These are phyloP conservation scores for Fregetta grallaria DNA, from an alignment of 2,113 vertebrate species.

Conservation along the genomic window DNA sequence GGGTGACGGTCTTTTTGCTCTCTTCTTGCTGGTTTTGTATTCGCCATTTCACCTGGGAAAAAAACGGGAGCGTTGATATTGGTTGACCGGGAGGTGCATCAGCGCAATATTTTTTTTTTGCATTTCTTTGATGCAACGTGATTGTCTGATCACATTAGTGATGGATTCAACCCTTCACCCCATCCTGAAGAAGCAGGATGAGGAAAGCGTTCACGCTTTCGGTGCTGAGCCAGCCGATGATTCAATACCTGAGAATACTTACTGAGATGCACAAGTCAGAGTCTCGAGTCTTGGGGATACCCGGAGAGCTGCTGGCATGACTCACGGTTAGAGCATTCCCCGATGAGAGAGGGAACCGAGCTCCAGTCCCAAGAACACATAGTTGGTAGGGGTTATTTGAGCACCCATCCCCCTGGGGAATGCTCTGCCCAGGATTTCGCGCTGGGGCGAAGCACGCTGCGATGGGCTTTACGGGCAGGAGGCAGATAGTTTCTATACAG, in stretches of 20 bases:
- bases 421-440: background rate
- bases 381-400: background rate
- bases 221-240: background rate
- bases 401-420: background rate
- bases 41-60: accelerated
- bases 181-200: background rate
- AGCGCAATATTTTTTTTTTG: background rate
- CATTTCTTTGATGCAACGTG: accelerated
- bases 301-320: background rate
- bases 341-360: accelerated
- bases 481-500: background rate
- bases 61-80: accelerated
- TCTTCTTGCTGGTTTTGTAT: background rate
- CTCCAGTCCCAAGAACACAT: accelerated
- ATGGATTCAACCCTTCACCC: background rate
- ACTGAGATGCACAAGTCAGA: background rate
- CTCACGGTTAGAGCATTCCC: background rate
- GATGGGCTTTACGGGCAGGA: background rate
- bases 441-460: accelerated
- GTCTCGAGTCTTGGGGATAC: background rate
- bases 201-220: background rate
- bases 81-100: background rate
- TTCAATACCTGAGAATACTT: background rate
- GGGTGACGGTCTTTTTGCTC: background rate
- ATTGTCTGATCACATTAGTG: accelerated